phyloP scores from a whole-genome alignment of 2,888 invertebrate species.

The Nudaria mundana region DNA sequence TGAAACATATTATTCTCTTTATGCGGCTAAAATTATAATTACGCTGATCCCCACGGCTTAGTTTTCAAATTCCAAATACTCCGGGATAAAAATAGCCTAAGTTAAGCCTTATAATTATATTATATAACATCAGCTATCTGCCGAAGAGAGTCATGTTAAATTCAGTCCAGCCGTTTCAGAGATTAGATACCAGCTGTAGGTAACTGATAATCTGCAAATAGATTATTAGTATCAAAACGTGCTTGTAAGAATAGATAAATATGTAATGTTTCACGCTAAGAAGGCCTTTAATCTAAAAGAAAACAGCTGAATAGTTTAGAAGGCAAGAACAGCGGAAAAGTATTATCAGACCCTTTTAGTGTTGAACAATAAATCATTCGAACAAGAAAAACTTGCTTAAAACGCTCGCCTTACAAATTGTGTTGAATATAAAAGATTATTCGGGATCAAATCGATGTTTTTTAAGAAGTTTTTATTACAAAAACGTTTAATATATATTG shows the following conservation, averaged over 20 bases:
- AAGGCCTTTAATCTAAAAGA: not conserved
- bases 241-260: not conserved
- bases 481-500: too few species aligned
- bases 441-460: constrained; percentile 17
- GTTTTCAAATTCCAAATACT: too few species aligned
- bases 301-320: constrained; percentile 3
- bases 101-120: too few species aligned
- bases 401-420: constrained; percentile 24
- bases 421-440: constrained; percentile 18
- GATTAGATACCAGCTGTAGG: too few species aligned
- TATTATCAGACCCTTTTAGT: constrained; percentile 11
- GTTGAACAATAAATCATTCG: constrained; percentile 26
- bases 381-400: constrained; percentile 26
- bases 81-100: too few species aligned
- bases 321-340: constrained; percentile 11
- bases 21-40: too few species aligned
- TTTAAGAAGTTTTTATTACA: too few species aligned
- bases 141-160: too few species aligned
- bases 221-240: not conserved
- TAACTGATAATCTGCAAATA: too few species aligned
- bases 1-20: constrained; percentile 35
- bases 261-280: not conserved
- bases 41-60: too few species aligned
- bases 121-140: too few species aligned
- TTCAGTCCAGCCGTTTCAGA: too few species aligned